phyloP scores from a whole-genome alignment of 2,888 invertebrate genomes.

The Agrotis puta region DNA sequence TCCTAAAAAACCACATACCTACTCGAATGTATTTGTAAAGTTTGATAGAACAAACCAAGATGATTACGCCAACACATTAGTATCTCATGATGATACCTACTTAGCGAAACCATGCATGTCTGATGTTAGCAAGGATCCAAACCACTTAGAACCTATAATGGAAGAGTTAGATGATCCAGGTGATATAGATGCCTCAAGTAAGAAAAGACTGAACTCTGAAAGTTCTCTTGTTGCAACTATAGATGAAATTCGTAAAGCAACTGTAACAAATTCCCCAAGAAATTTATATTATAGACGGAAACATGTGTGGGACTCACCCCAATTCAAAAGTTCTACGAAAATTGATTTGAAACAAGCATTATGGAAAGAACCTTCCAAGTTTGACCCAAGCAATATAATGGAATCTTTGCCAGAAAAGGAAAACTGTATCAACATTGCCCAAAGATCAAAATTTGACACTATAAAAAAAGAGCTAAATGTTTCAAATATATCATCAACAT shows the following conservation, averaged over 20 bases:
- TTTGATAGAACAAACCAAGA: slow-evolving; percentile 84
- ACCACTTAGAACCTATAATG: slow-evolving; percentile 89
- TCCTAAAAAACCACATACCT: slow-evolving; percentile 85
- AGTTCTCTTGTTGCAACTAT: slow-evolving; percentile 92
- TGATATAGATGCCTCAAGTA: slow-evolving; percentile 82
- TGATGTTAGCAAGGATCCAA: slow-evolving; percentile 88
- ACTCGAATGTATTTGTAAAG: slow-evolving; percentile 87
- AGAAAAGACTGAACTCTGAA: slow-evolving; percentile 88
- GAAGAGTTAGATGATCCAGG: slow-evolving; percentile 91
- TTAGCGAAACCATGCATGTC: slow-evolving; percentile 90
- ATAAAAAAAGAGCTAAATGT: slow-evolving; percentile 75
- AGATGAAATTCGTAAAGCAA: slow-evolving; percentile 91
- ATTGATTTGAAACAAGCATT: slow-evolving; percentile 85
- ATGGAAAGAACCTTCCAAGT: slow-evolving; percentile 88
- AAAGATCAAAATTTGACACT: slow-evolving; percentile 77
- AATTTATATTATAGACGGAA: slow-evolving; percentile 90
- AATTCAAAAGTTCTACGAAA: slow-evolving; percentile 78
- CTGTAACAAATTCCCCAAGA: slow-evolving; percentile 90
- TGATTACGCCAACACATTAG: slow-evolving; percentile 90
- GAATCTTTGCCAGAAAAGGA: slow-evolving; percentile 85
- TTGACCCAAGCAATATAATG: slow-evolving; percentile 85
- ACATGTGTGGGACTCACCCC: slow-evolving; percentile 87
- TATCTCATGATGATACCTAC: slow-evolving; percentile 89
- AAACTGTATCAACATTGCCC: slow-evolving; percentile 76
- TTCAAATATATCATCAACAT: slow-evolving; percentile 62